Percentiles rank a stretch among this genome's conserved stretches.
These are phyloP conservation scores for Drosophila cracens DNA, from an alignment of 2,888 invertebrate species.

Conservation along the genomic window DNA sequence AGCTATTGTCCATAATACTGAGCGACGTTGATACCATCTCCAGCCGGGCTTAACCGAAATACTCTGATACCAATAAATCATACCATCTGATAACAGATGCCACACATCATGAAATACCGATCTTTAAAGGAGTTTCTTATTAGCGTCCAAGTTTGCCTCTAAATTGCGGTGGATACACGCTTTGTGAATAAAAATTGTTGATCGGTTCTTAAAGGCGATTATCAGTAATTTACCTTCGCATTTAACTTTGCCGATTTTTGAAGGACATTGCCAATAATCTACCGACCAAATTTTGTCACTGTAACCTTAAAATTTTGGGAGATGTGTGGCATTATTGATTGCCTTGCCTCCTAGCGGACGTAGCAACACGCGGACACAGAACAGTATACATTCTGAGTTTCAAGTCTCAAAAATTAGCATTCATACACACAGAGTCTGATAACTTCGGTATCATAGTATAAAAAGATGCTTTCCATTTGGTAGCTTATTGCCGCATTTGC, in stretches of 20 bases:
- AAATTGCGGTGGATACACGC: neutral
- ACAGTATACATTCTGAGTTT: neutral
- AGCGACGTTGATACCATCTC: neutral
- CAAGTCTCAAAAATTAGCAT: neutral
- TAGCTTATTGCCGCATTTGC: neutral
- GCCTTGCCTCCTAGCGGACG: no score
- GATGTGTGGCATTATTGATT: neutral
- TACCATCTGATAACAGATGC: no score
- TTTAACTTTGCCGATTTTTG: neutral
- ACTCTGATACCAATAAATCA: neutral
- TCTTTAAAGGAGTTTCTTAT: neutral
- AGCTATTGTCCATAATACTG: neutral
- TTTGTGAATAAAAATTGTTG: neutral
- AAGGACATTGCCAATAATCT: neutral
- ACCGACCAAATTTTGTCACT: neutral
- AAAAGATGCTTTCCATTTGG: neutral
- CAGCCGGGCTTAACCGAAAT: neutral
- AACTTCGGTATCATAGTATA: neutral
- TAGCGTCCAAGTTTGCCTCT: neutral
- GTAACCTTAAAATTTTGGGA: neutral
- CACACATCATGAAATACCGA: neutral
- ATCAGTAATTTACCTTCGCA: neutral
- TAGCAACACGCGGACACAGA: neutral
- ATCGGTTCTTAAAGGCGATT: no score
- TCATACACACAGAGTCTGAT: neutral